These are phyloP conservation scores for Dugesia japonica DNA, from an alignment of 2,888 invertebrate genomes.

Conservation along the genomic window DNA sequence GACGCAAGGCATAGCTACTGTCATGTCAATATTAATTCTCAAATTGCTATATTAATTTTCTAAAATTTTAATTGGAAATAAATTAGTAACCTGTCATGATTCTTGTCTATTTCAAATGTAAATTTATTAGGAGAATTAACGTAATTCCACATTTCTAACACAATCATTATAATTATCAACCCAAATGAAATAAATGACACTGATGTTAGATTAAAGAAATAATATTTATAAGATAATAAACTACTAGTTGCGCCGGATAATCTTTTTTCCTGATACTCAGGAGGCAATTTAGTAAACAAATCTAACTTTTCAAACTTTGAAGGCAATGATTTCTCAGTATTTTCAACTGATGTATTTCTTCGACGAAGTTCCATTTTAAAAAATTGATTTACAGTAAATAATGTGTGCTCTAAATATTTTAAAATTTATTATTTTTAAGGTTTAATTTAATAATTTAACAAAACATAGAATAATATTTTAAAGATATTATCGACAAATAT, in stretches of 20 bases:
- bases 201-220: neutral
- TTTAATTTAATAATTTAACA: no score
- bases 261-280: neutral
- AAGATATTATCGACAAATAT: no score
- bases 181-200: neutral
- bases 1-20: slow-evolving; percentile 25
- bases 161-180: neutral
- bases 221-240: neutral
- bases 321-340: neutral
- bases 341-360: neutral
- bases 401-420: no score
- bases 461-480: no score
- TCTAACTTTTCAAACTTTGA: neutral
- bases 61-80: neutral
- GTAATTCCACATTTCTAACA: neutral
- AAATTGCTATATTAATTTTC: neutral
- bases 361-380: slow-evolving; percentile 47
- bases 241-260: neutral
- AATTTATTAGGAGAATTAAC: neutral
- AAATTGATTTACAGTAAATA: no score
- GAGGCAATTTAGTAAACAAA: neutral
- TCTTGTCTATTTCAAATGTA: neutral
- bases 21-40: slow-evolving; percentile 25
- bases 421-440: no score
- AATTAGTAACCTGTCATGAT: neutral